These are phyloP conservation scores for Drosophila borealis DNA, from an alignment of 2,888 invertebrate genomes.

Conservation along the genomic window DNA sequence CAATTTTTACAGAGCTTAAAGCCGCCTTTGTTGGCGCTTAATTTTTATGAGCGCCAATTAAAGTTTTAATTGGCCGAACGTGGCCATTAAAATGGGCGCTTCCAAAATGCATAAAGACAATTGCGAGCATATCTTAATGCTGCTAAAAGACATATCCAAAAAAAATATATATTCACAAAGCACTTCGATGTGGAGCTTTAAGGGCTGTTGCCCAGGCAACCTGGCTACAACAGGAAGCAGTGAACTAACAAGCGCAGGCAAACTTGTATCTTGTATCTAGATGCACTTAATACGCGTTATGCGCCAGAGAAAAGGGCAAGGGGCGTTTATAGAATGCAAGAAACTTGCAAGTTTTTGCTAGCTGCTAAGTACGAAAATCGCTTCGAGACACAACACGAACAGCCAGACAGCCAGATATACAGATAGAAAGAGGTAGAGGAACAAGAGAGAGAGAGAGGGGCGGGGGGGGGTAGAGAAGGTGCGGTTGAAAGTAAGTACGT, in stretches of 20 bases:
- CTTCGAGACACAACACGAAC: slow-evolving; percentile 58
- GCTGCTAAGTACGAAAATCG: slow-evolving; percentile 75
- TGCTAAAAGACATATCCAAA: slow-evolving; percentile 1
- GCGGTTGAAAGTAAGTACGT: slow-evolving; percentile 57
- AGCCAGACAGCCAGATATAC: slow-evolving; percentile 12
- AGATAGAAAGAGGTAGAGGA: background rate
- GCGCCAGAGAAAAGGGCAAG: slow-evolving; percentile 34
- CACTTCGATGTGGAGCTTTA: slow-evolving; percentile 48
- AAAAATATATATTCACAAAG: background rate
- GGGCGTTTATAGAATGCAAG: slow-evolving; percentile 36
- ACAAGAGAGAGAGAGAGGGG: background rate
- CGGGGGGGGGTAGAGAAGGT: slow-evolving; percentile 3
- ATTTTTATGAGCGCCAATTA: slow-evolving; percentile 62
- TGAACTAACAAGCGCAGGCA: slow-evolving; percentile 48
- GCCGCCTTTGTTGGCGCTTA: slow-evolving; percentile 27
- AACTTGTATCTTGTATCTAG: slow-evolving; percentile 49
- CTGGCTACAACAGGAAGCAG: slow-evolving; percentile 42
- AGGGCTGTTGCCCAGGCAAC: slow-evolving; percentile 29
- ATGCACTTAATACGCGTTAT: slow-evolving; percentile 67
- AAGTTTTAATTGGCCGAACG: slow-evolving; percentile 70
- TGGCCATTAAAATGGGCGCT: slow-evolving; percentile 52
- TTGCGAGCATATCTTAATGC: slow-evolving; percentile 53
- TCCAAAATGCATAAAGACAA: slow-evolving; percentile 66
- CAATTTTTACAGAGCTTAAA: slow-evolving; percentile 32
- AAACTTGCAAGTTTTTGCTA: slow-evolving; percentile 69